Evolutionary conservation across 2,888 invertebrate genomes (phyloP), one percentile per base, ranked within the genome.

Genomic region (Chromoteleia sp.): DNA sequence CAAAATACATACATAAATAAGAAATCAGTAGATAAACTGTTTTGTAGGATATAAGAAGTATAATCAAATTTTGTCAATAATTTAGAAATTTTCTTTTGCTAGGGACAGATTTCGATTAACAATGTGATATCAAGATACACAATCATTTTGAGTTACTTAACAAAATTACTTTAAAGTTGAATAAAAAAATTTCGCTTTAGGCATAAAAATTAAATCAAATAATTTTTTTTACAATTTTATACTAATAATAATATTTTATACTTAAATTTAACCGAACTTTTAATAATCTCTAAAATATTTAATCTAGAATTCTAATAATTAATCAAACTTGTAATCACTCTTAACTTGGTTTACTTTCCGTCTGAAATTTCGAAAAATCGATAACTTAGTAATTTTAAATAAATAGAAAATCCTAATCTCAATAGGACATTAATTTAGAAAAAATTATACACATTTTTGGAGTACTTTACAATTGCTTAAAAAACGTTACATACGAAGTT

Each of bases 1-100:
- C 41, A 70, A 67, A 33, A 33, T 67, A 67, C 67, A 33, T 67
- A 67, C 67, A 67, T 67, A 70, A 56, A 63, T 58, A 73, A 59
- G 15, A 56, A 65, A 70, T 63, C 25, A 52, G 52, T 70, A 56
- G 30, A 61, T 10, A n/a, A 41, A 15, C 14, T 52, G 43, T 4
- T 67, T 43, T 70, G 14, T 10, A 30, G 30, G 10, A 30, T 17
- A 43, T 17, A 36, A 54, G 56, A 54, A 29, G 29, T 25, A 6
- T 33, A 33, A 33, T 67, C 19, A 36, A 14, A 21, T 10, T 21
- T 19, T 19, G 21, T 45, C n/a, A 43, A 2, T 39, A 39, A 39
- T 14, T 19, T 39, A 10, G n/a, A n/a, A 41, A 41, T 25, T 25
- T 58, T 10, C 0, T 12, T 30, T 45, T 36, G 36, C 19, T 54